These are phyloP conservation scores for Parascotia fuliginaria DNA, from an alignment of 2,888 invertebrate species.

Conservation along the genomic window DNA sequence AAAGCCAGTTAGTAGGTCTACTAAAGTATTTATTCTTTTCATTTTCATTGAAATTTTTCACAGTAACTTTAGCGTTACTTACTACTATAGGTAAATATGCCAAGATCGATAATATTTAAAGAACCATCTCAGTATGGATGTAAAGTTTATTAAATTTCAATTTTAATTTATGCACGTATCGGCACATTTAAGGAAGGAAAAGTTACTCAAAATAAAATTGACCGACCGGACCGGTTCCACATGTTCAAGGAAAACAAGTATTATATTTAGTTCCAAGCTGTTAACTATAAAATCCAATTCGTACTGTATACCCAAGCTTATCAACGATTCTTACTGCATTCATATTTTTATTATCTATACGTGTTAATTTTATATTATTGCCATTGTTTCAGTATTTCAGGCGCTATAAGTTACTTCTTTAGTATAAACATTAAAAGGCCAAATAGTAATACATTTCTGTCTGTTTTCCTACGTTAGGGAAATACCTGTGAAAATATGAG, in stretches of 20 bases:
- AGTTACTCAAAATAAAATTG: constrained; percentile 26
- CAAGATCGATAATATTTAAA: neutral
- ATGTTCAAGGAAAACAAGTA: constrained; percentile 34
- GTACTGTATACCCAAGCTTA: neutral
- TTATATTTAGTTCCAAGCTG: constrained; percentile 15
- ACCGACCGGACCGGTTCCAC: constrained; percentile 28
- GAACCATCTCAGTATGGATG: neutral
- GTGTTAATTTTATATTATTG: neutral
- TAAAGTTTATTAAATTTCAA: neutral
- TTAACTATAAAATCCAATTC: neutral
- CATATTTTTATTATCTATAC: neutral
- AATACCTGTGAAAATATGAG: neutral
- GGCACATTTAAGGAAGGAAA: constrained; percentile 14
- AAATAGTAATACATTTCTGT: neutral
- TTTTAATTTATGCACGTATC: neutral
- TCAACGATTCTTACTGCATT: neutral
- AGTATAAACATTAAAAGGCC: neutral
- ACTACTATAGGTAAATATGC: neutral
- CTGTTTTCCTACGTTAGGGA: neutral
- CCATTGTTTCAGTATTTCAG: neutral
- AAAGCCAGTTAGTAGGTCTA: no score
- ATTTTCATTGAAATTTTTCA: no score
- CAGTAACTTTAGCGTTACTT: neutral
- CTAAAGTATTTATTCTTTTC: no score
- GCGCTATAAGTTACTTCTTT: neutral